Conservation (phyloP, 2,888 invertebrate species). For the Venusia cambrica region DNA sequence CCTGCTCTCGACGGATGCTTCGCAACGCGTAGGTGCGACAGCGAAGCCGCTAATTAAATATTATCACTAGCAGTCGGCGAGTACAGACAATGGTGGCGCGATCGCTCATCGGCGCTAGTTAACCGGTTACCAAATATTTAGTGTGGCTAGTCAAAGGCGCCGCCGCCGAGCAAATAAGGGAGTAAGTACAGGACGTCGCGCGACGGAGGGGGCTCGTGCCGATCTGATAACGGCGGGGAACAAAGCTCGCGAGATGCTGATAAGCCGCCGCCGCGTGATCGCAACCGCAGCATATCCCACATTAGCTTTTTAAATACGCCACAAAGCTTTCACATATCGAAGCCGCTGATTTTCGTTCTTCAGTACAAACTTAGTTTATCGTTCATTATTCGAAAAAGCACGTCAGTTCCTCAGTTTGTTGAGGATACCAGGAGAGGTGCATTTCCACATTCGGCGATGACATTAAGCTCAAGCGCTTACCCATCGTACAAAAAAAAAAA, state of each 20-base stretch:
- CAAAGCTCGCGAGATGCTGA: constrained; percentile 65
- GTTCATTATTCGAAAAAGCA: too few species aligned
- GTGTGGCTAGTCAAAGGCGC: constrained; percentile 66
- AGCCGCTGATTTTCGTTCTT: constrained; percentile 10
- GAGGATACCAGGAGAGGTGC: too few species aligned
- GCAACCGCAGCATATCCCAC: constrained; percentile 48
- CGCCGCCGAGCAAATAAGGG: constrained; percentile 67
- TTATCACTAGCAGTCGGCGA: constrained; percentile 69
- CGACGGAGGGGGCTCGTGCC: constrained; percentile 46
- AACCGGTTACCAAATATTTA: constrained; percentile 75
- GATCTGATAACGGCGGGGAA: constrained; percentile 64
- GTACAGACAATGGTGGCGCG: constrained; percentile 66
- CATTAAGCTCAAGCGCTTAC: too few species aligned
- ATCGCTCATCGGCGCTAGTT: constrained; percentile 71
- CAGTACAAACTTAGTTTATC: too few species aligned
- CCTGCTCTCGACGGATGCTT: constrained; percentile 47
- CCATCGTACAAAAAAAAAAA: too few species aligned
- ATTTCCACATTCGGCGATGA: too few species aligned
- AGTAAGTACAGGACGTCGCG: constrained; percentile 36
- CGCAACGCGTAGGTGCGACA: constrained; percentile 66
- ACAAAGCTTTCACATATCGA: constrained; percentile 25
- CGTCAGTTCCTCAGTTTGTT: too few species aligned
- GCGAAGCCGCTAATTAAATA: constrained; percentile 75
- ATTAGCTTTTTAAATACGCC: constrained; percentile 48
- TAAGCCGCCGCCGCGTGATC: constrained; percentile 53